These are phyloP conservation scores for Petrolisthes cinctipes DNA, from an alignment of 2,888 invertebrate genomes.

Conservation along the genomic window DNA sequence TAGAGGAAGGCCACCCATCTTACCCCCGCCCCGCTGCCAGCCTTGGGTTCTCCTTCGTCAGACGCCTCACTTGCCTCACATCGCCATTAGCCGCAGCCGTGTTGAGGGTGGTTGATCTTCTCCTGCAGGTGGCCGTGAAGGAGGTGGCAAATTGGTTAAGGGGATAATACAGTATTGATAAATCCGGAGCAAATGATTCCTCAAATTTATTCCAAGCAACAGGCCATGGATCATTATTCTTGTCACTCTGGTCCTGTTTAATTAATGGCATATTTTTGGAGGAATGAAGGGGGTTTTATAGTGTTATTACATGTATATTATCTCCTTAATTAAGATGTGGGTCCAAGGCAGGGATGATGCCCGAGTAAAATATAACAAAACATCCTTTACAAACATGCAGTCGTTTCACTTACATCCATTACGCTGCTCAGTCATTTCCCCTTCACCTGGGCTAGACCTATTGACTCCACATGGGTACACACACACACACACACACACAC, in stretches of 20 bases:
- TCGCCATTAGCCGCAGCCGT: conserved; percentile 70
- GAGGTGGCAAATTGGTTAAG: neutral
- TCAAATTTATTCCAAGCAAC: no score
- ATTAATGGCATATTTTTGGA: neutral
- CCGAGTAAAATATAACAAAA: neutral
- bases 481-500: conserved; percentile 48
- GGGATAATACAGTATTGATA: no score
- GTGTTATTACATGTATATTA: neutral
- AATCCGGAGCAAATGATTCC: no score
- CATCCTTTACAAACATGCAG: neutral
- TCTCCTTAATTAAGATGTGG: neutral
- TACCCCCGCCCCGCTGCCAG: conserved; percentile 86
- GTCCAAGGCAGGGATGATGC: no score
- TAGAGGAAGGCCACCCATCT: conserved; percentile 84
- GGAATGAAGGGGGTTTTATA: neutral
- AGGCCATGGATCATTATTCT: neutral
- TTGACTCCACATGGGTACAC: neutral
- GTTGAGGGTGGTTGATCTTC: conserved; percentile 70
- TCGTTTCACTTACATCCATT: neutral
- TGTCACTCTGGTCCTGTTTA: neutral
- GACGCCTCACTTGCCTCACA: conserved; percentile 68
- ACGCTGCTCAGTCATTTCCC: neutral
- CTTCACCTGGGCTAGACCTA: neutral
- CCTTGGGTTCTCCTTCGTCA: conserved; percentile 68
- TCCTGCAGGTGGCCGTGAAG: conserved; percentile 66